phyloP scores from a whole-genome alignment of 2,888 invertebrate genomes.

The Argynnis bischoffii region DNA sequence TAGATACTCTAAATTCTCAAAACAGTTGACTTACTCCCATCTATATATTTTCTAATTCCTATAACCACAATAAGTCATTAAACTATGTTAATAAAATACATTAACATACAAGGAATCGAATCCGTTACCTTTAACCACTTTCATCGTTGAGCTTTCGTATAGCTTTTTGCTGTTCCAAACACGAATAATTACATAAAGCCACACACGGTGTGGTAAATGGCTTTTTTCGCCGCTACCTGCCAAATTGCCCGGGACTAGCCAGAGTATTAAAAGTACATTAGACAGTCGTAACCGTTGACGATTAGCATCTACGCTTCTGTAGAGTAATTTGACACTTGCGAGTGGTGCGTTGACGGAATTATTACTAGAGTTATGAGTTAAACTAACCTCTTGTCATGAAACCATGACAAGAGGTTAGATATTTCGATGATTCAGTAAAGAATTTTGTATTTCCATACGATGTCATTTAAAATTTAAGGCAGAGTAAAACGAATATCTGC shows the following conservation, averaged over 20 bases:
- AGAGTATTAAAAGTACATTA: constrained; percentile 77
- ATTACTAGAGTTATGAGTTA: constrained; percentile 5
- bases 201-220: constrained; percentile 67
- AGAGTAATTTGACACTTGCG: constrained; percentile 23
- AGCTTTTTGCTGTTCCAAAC: constrained; percentile 45
- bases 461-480: too few relatives aligned
- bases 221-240: constrained; percentile 61
- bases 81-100: not conserved
- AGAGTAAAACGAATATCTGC: too few relatives aligned
- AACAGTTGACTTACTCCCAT: too few relatives aligned
- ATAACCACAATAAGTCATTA: too few relatives aligned
- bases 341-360: constrained; percentile 18
- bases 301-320: constrained; percentile 54
- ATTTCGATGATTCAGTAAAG: too few relatives aligned
- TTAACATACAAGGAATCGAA: not conserved
- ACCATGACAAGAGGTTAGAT: too few relatives aligned
- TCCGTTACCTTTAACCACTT: not conserved
- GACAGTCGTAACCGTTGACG: constrained; percentile 56
- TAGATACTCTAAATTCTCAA: too few relatives aligned
- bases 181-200: constrained; percentile 71
- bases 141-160: not conserved
- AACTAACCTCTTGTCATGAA: too few relatives aligned
- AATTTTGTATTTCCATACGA: too few relatives aligned
- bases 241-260: constrained; percentile 63
- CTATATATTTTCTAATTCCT: too few relatives aligned